phyloP scores from a whole-genome alignment of 2,113 vertebrate species.

The Pseudorectes ferrugineus region DNA sequence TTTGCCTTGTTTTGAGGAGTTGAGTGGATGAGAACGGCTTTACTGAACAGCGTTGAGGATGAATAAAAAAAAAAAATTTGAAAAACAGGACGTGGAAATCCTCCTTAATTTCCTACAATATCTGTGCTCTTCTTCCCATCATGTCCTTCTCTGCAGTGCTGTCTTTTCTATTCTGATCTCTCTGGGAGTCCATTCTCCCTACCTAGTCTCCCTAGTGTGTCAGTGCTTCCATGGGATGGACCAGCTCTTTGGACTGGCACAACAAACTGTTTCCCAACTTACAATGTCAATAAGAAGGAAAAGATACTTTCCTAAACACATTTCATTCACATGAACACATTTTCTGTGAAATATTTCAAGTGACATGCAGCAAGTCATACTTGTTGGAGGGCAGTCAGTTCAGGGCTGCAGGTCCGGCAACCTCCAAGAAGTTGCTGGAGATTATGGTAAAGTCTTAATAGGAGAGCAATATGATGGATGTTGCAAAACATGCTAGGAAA shows the following conservation, averaged over 20 bases:
- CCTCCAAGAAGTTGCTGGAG: not conserved
- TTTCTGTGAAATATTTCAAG: not conserved
- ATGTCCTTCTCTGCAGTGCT: not conserved
- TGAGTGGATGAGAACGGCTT: not conserved
- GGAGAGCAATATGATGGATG: not conserved
- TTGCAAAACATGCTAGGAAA: not conserved
- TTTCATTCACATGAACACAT: too few species aligned
- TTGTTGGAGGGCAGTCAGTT: not conserved
- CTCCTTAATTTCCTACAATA: not conserved
- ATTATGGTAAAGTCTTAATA: not conserved
- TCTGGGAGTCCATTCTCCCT: not conserved
- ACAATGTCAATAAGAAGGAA: not conserved
- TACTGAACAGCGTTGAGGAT: not conserved
- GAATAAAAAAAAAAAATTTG: not conserved
- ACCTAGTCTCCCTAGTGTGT: fast-evolving
- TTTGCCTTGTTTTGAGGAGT: not conserved
- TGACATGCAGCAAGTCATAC: not conserved
- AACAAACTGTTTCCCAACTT: not conserved
- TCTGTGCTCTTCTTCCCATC: not conserved
- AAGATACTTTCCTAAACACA: not conserved
- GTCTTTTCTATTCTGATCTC: not conserved
- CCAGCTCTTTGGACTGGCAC: not conserved
- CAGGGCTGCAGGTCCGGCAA: not conserved
- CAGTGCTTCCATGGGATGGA: not conserved
- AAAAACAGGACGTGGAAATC: not conserved